These are phyloP conservation scores for Brachionus rotundiformis DNA, from an alignment of 1,140 invertebrate species.

Conservation along the genomic window DNA sequence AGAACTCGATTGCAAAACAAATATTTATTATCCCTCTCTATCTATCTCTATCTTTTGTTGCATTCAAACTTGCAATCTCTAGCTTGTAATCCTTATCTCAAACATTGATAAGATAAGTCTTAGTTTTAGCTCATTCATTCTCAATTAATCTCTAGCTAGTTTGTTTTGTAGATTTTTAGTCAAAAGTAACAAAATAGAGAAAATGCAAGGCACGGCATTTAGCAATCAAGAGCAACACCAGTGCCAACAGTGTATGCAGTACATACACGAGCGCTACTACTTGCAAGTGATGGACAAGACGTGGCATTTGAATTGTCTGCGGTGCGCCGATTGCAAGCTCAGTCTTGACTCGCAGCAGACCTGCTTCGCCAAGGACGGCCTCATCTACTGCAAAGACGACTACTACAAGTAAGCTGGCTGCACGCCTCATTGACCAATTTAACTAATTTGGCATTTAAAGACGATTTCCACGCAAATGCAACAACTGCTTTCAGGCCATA, in stretches of 20 bases:
- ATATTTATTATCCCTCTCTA: not conserved
- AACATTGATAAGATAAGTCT: not conserved
- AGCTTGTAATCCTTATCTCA: constrained; percentile 26
- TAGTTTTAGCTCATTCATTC: no score
- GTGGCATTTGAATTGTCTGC: constrained; percentile 83
- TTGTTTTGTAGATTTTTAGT: not conserved
- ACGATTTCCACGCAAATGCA: constrained; percentile 66
- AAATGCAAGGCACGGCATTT: constrained; percentile 34
- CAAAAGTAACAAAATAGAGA: no score
- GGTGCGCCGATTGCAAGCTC: constrained; percentile 81
- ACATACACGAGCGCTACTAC: constrained; percentile 81
- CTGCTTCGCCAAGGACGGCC: constrained; percentile 87
- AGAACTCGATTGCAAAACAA: constrained; percentile 17
- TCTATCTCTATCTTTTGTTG: not conserved
- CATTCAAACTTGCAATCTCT: not conserved
- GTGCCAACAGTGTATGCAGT: constrained; percentile 33
- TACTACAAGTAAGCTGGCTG: constrained; percentile 78
- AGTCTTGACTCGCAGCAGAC: constrained; percentile 84
- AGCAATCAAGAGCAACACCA: constrained; percentile 15
- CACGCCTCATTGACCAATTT: not conserved
- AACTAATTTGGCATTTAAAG: constrained; percentile 12
- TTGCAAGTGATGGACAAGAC: constrained; percentile 81
- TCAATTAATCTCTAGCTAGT: constrained; percentile 7
- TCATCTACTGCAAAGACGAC: constrained; percentile 95
- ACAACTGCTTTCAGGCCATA: constrained; percentile 77